A percentile compares a stretch with the other conserved stretches of the same genome.
These are phyloP conservation scores for Cottus gobio DNA, from an alignment of 2,113 vertebrate genomes.

Conservation along the genomic window DNA sequence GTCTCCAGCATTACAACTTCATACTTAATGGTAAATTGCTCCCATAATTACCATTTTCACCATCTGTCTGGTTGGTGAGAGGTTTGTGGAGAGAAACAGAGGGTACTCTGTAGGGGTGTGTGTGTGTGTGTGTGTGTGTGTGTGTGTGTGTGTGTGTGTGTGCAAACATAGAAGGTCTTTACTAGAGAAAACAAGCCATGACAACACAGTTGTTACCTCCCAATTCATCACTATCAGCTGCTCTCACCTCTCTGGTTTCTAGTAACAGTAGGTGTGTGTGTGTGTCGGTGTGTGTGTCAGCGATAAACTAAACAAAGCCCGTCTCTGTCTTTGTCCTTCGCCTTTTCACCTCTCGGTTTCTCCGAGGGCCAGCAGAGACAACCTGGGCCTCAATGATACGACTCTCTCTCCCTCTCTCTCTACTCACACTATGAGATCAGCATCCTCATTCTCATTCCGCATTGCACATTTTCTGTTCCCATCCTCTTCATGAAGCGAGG, in stretches of 20 bases:
- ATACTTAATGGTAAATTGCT: constrained; percentile 37
- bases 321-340: constrained; percentile 56
- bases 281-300: constrained; percentile 11
- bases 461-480: not conserved
- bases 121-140: constrained; percentile 17
- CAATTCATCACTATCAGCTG: constrained; percentile 28
- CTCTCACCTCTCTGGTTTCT: constrained; percentile 7
- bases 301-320: constrained; percentile 65
- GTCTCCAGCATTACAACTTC: constrained; percentile 25
- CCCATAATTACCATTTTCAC: constrained; percentile 52
- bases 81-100: constrained; percentile 25
- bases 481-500: not conserved
- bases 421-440: constrained; percentile 14
- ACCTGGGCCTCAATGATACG: constrained; percentile 48
- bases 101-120: constrained; percentile 2
- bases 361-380: constrained; percentile 28
- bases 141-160: constrained; percentile 20
- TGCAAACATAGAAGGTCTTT: constrained; percentile 20
- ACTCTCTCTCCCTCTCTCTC: not conserved
- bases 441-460: not conserved
- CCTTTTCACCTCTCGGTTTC: constrained; percentile 43
- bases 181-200: constrained; percentile 49
- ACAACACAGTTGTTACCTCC: constrained; percentile 42
- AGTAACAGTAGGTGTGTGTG: not conserved
- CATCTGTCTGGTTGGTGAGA: constrained; percentile 53